Conservation (phyloP, 53 echinoderm and acorn worm species). For the Luidia sarsii region DNA sequence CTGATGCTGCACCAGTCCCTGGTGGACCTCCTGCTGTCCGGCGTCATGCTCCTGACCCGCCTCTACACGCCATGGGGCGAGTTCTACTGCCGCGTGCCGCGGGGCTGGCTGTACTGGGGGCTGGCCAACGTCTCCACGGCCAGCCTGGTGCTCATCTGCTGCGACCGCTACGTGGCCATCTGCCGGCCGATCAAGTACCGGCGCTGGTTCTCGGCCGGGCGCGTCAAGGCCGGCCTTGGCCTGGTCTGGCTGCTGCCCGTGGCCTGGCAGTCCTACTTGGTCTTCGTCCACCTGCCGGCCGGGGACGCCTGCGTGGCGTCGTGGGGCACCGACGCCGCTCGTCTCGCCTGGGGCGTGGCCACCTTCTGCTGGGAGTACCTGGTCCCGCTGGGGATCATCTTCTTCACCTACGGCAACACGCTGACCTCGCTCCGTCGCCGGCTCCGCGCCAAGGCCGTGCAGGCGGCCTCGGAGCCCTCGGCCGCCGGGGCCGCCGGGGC, state of each 20-base stretch:
- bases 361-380: conserved; percentile 37
- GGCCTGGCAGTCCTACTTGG: conserved; percentile 11
- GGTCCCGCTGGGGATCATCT: background rate
- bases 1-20: conserved; percentile 22
- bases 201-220: conserved; percentile 12
- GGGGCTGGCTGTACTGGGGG: conserved; percentile 36
- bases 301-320: conserved; percentile 1
- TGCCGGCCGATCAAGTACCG: conserved; percentile 21
- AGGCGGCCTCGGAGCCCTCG: conserved; percentile 5
- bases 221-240: conserved; percentile 1
- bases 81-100: conserved; percentile 21
- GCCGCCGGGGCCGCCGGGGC: no score
- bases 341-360: conserved; percentile 13
- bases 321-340: background rate
- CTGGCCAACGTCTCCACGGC: conserved; percentile 14
- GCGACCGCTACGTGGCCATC: conserved; percentile 29
- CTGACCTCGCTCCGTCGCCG: conserved; percentile 6
- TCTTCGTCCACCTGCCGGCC: conserved; percentile 12
- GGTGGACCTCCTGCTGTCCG: conserved; percentile 18
- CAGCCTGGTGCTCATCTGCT: conserved; percentile 25
- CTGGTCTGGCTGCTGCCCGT: conserved; percentile 15
- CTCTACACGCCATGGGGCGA: conserved; percentile 26
- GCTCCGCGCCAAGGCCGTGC: background rate
- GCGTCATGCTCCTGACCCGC: conserved; percentile 23
- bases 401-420: conserved; percentile 16